Evolutionary conservation across 2,888 invertebrate genomes (phyloP).

Genomic region (Anthoptus insignis): DNA sequence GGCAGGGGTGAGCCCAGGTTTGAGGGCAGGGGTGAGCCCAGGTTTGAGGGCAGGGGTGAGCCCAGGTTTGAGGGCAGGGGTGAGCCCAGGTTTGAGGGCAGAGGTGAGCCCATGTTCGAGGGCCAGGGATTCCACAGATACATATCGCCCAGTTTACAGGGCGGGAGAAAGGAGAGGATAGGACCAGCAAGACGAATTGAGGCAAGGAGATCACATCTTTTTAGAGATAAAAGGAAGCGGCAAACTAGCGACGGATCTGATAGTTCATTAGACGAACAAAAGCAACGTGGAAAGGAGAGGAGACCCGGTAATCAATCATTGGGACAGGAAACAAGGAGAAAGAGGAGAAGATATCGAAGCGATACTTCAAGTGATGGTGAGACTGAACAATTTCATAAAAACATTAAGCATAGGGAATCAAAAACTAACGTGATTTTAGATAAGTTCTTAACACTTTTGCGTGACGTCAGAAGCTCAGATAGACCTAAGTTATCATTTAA

Average conservation of each 20-base stretch:
- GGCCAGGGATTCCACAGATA: background rate
- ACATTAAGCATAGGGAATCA: background rate
- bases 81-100: conserved; percentile 5
- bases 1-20: conserved; percentile 1
- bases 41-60: too few relatives aligned
- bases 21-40: too few relatives aligned
- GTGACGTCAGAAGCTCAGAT: conserved; percentile 35
- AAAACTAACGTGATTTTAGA: conserved; percentile 7
- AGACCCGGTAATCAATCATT: background rate
- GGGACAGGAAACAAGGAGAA: background rate
- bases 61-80: too few relatives aligned
- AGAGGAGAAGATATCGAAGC: background rate
- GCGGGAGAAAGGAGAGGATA: background rate
- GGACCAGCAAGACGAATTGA: background rate
- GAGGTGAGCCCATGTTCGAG: background rate
- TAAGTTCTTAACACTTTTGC: conserved; percentile 17
- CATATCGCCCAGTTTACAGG: background rate
- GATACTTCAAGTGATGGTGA: background rate
- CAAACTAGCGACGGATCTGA: background rate
- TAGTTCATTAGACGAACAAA: background rate
- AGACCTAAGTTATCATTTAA: background rate
- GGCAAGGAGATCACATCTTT: too few relatives aligned
- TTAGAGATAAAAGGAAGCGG: background rate
- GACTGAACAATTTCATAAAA: background rate
- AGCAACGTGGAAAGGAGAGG: background rate